Conservation (phyloP, 2,888 invertebrate genomes). For the Camptogramma bilineatum region DNA sequence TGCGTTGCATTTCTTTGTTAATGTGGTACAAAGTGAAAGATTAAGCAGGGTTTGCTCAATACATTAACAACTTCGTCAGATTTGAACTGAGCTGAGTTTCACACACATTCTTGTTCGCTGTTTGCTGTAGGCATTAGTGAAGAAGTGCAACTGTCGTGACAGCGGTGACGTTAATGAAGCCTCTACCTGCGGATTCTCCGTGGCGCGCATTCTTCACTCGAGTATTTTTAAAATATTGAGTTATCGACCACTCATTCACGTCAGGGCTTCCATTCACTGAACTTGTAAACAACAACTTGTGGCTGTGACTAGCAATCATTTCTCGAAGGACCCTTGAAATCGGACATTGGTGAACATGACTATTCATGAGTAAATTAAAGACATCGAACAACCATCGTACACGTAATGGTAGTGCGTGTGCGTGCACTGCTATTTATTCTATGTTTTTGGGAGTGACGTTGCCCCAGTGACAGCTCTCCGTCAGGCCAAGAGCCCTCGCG, state of each 20-base stretch:
- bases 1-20: slow-evolving; percentile 72
- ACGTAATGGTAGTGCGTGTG: slow-evolving; percentile 57
- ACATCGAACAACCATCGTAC: slow-evolving; percentile 75
- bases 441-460: slow-evolving; percentile 52
- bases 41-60: slow-evolving; percentile 72
- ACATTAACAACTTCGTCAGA: slow-evolving; percentile 70
- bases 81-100: slow-evolving; percentile 76
- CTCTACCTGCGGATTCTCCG: slow-evolving; percentile 36
- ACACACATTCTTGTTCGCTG: slow-evolving; percentile 68
- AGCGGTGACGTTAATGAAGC: slow-evolving; percentile 47
- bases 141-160: slow-evolving; percentile 70
- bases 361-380: slow-evolving; percentile 75
- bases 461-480: slow-evolving; percentile 71
- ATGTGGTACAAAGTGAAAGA: slow-evolving; percentile 80
- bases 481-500: slow-evolving; percentile 80
- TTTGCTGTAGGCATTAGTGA: slow-evolving; percentile 71
- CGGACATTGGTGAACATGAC: slow-evolving; percentile 50
- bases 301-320: slow-evolving; percentile 63
- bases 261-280: slow-evolving; percentile 47
- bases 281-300: slow-evolving; percentile 61
- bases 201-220: slow-evolving; percentile 30
- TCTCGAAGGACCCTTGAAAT: slow-evolving; percentile 61
- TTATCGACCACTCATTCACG: slow-evolving; percentile 41
- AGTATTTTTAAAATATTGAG: slow-evolving; percentile 30
- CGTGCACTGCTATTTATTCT: slow-evolving; percentile 37